These are phyloP conservation scores for Donacobius atricapilla DNA, from an alignment of 2,113 vertebrate genomes.

Conservation along the genomic window DNA sequence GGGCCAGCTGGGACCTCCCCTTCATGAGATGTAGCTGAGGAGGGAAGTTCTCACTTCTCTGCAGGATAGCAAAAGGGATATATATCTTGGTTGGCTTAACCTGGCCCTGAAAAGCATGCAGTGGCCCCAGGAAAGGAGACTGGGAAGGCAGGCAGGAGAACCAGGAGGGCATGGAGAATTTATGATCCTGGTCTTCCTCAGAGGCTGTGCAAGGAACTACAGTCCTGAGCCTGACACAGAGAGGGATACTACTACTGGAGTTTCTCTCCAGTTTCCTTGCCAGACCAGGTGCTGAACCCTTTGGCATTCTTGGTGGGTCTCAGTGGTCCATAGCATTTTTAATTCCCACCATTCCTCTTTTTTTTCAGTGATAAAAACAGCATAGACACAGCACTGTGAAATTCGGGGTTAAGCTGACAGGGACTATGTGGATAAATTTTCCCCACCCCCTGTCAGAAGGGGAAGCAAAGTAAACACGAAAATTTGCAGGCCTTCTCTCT, in stretches of 20 bases:
- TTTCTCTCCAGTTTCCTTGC: neutral
- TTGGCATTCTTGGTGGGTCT: neutral
- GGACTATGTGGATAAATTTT: neutral
- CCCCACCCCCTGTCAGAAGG: constrained; percentile 3
- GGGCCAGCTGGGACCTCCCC: neutral
- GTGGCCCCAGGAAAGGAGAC: neutral
- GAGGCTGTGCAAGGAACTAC: neutral
- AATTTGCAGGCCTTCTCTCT: constrained; percentile 40
- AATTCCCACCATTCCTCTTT: neutral
- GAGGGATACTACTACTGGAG: neutral
- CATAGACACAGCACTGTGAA: neutral
- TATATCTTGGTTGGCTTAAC: neutral
- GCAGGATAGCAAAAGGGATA: neutral
- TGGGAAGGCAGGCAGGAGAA: neutral
- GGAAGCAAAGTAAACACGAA: constrained; percentile 53
- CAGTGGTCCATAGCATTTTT: neutral
- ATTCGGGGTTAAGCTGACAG: neutral
- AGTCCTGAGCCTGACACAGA: neutral
- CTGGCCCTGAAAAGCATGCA: neutral
- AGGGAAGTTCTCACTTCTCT: neutral
- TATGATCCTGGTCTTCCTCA: neutral
- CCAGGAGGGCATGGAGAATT: neutral
- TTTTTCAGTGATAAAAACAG: neutral
- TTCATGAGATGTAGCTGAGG: neutral
- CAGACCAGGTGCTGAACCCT: neutral